Evolutionary conservation across 1,140 invertebrate genomes (phyloP), one percentile per base, ranked within the genome.

Genomic region (Chlorops oryzae): DNA sequence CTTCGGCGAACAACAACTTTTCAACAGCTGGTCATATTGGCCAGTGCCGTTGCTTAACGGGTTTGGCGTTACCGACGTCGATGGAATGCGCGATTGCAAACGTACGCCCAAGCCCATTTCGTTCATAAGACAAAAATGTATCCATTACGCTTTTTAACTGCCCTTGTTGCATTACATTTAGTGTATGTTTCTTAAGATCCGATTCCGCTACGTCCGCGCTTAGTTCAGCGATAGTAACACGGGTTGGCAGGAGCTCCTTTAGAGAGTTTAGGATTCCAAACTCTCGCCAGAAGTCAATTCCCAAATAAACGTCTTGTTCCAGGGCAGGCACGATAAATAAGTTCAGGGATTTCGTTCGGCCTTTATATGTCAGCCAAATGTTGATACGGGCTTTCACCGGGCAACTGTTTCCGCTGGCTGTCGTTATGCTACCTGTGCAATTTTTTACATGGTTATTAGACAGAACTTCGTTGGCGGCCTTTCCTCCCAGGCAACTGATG

Each of bases 241-340:
- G 6, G 3, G 10, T 10, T 44, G 43, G 5, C 17, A n/a, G n/a
- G n/a, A n/a, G n/a, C n/a, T n/a, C n/a, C n/a, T n/a, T n/a, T n/a
- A n/a, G n/a, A n/a, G n/a, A n/a, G n/a, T n/a, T n/a, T n/a, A n/a
- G 38, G 23, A 54, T 24, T 2, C 41, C 37, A 46, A 50, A 54
- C 10, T 15, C 20, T 15, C 50, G n/a, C 49, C 44, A 52, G 40
- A 55, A 51, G 28, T 55, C 46, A 24, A 55, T 49, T 1, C 54
- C 54, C 15, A 46, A 52, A 22, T 43, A 47, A 10, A 55, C 10
- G 13, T 52, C 5, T 21, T 49, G 35, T 18, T 28, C 24, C 13
- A 52, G 39, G n/a, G 42, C 27, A 12, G 51, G 39, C 18, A 52
- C 41, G 15, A 50, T 41, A 10, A 47, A 18, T 35, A 56, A 50